These are phyloP conservation scores for Macrochelys suwanniensis DNA, from an alignment of 2,797 vertebrate genomes.

Conservation along the genomic window DNA sequence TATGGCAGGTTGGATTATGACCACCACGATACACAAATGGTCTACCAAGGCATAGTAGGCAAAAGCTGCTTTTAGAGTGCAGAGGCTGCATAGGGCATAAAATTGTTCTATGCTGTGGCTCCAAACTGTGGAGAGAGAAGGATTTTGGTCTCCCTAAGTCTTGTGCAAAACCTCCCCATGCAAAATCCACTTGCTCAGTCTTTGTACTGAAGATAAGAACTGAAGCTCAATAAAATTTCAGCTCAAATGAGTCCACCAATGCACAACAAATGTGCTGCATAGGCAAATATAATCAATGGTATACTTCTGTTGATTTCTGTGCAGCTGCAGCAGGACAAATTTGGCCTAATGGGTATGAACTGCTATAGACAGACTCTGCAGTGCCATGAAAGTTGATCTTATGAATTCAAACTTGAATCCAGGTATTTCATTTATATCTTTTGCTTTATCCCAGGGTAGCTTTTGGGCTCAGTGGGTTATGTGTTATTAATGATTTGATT, in stretches of 20 bases:
- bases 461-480: background rate
- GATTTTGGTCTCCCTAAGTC: background rate
- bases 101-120: background rate
- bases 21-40: background rate
- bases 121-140: rapidly evolving
- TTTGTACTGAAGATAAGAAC: background rate
- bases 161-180: background rate
- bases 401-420: slow-evolving; percentile 6
- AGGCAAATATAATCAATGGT: background rate
- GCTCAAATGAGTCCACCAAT: background rate
- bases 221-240: background rate
- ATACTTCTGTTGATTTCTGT: background rate
- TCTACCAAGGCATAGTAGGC: background rate
- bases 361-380: background rate
- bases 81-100: background rate
- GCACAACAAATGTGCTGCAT: background rate
- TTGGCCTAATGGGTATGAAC: background rate
- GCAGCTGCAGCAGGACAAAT: background rate
- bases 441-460: background rate
- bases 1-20: background rate
- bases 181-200: rapidly evolving
- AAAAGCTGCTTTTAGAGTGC: background rate
- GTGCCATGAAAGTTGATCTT: background rate
- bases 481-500: background rate
- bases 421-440: slow-evolving; percentile 27